Evolutionary conservation across 2,888 invertebrate genomes (phyloP).

Genomic region (Dicyrtomina minuta): DNA sequence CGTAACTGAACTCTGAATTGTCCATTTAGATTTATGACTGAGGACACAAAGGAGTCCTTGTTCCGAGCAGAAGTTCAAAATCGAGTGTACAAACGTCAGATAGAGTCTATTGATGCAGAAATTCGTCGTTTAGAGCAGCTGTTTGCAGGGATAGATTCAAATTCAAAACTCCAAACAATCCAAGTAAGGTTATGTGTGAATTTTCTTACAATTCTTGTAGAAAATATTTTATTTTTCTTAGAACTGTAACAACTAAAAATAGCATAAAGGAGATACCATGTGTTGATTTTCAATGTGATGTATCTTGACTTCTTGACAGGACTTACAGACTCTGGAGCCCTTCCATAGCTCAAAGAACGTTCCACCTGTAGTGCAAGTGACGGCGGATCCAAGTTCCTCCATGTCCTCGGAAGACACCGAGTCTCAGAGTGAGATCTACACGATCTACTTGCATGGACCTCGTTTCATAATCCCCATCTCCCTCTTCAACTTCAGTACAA

Average conservation of each 20-base stretch:
- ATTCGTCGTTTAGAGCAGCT: slow-evolving; percentile 72
- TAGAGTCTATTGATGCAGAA: slow-evolving; percentile 75
- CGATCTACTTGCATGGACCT: slow-evolving; percentile 49
- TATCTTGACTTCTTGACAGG: too few relatives aligned
- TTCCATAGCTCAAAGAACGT: neutral
- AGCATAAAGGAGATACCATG: neutral
- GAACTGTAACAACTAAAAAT: too few relatives aligned
- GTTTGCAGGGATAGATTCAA: slow-evolving; percentile 60
- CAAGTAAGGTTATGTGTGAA: neutral
- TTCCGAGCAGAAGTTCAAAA: slow-evolving; percentile 90
- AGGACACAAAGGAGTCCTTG: slow-evolving; percentile 74
- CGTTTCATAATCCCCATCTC: slow-evolving; percentile 51
- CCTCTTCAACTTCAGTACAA: slow-evolving; percentile 42
- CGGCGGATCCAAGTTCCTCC: slow-evolving; percentile 27
- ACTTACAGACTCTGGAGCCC: neutral
- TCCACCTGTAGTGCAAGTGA: slow-evolving; percentile 15
- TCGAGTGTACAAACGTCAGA: slow-evolving; percentile 79
- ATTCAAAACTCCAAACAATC: neutral
- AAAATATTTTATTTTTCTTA: neutral
- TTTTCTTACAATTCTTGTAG: neutral
- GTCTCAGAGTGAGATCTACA: slow-evolving; percentile 49
- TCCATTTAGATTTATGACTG: slow-evolving; percentile 68
- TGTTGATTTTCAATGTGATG: neutral
- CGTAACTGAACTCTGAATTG: too few relatives aligned
- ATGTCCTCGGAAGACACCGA: slow-evolving; percentile 41